phyloP scores from a whole-genome alignment of 2,888 invertebrate species.

The Drosophila mimica region DNA sequence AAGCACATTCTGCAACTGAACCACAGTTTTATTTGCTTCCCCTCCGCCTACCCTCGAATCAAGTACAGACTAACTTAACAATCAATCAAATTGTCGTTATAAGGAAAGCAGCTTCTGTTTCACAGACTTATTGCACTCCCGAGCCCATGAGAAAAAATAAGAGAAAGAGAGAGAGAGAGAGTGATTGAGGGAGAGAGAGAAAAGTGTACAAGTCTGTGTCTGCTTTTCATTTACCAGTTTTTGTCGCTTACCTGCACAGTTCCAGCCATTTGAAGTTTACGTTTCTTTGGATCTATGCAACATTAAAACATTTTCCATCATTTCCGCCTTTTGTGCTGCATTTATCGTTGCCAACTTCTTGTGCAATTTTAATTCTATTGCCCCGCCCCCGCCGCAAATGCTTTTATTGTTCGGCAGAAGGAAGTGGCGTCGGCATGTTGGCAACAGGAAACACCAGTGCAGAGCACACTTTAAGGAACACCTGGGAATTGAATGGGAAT shows the following conservation, averaged over 20 bases:
- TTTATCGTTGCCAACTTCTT: slow-evolving; percentile 62
- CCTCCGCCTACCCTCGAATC: neutral
- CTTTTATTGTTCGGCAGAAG: slow-evolving; percentile 52
- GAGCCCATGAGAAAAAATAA: neutral
- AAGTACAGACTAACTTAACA: slow-evolving; percentile 53
- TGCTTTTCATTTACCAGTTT: slow-evolving; percentile 6
- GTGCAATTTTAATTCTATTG: slow-evolving; percentile 73
- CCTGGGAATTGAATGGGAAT: slow-evolving; percentile 41
- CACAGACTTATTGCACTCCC: slow-evolving; percentile 31
- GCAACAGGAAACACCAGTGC: slow-evolving; percentile 70
- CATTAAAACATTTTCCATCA: slow-evolving; percentile 79
- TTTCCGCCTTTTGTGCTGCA: slow-evolving; percentile 67
- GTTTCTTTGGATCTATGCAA: slow-evolving; percentile 40
- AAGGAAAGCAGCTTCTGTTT: slow-evolving; percentile 26
- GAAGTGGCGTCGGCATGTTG: slow-evolving; percentile 67
- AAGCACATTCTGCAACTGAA: slow-evolving; percentile 10
- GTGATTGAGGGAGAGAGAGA: neutral
- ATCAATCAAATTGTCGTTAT: slow-evolving; percentile 71
- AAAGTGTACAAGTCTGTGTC: neutral
- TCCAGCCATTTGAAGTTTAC: neutral
- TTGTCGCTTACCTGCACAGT: neutral
- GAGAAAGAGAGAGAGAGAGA: too few relatives aligned
- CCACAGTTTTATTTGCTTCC: slow-evolving; percentile 16
- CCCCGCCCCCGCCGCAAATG: slow-evolving; percentile 24
- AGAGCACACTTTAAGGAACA: slow-evolving; percentile 23